These are phyloP conservation scores for Sebastes paucispinis DNA, from an alignment of 2,797 vertebrate species.

Conservation along the genomic window DNA sequence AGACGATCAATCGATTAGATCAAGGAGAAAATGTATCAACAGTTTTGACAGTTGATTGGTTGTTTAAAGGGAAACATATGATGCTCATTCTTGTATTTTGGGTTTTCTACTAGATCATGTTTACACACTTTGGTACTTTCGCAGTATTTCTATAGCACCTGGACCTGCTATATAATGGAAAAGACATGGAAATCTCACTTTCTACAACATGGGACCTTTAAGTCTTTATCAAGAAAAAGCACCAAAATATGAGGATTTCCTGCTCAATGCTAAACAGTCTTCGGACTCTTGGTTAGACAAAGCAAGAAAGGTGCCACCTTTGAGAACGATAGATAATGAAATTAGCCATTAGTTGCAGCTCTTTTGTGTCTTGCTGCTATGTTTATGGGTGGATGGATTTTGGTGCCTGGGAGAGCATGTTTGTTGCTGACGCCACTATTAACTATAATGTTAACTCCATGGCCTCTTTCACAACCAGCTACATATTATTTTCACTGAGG, in stretches of 20 bases:
- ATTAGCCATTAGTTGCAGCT: neutral
- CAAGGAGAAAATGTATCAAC: too few species aligned
- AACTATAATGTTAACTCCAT: neutral
- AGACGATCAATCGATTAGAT: neutral
- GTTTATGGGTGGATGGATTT: neutral
- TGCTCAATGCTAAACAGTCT: neutral
- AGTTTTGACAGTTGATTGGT: neutral
- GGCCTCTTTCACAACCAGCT: neutral
- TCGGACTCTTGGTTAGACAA: neutral
- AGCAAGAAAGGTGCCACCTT: neutral
- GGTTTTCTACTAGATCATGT: too few species aligned
- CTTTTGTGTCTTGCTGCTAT: neutral
- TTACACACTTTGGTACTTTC: too few species aligned
- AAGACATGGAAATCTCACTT: too few species aligned
- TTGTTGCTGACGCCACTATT: neutral
- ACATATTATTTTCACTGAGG: neutral
- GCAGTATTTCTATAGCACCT: too few species aligned
- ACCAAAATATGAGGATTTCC: neutral
- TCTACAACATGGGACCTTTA: neutral
- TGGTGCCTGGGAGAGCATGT: neutral
- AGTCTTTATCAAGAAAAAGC: neutral
- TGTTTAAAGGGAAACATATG: too few species aligned
- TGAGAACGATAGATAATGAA: neutral
- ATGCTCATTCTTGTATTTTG: too few species aligned
- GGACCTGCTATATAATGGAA: too few species aligned